Evolutionary conservation across 2,888 invertebrate genomes (phyloP), one percentile per base, ranked within the genome.

Genomic region (Cheilosia vernalis): DNA sequence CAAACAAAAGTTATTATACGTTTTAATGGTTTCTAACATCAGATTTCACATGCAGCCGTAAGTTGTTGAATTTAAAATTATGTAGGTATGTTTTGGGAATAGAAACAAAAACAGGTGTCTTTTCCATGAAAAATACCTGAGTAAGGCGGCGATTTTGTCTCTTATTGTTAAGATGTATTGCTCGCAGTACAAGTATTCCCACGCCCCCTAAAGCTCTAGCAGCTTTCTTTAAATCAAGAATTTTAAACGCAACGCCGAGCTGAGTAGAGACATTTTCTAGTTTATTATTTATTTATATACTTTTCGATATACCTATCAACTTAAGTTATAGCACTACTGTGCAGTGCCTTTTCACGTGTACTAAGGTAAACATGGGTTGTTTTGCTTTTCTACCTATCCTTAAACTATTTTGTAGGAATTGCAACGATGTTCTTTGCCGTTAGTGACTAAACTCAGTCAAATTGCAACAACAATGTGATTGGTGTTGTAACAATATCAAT

Each of bases 221-320:
- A 44, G 21, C 44, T 77, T 67, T 19, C 19, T 40, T n/a, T n/a
- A 51, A 58, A 40, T 53, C 33, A 53, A 55, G 53, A 49, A 64
- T 27, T 37, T 76, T 42, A 56, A 69, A 64, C 19, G 55, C n/a
- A 24, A 27, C 7, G 17, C 7, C 37, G 1, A 37, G 44, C 6
- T 63, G 56, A 76, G 61, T 47, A 21, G 33, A 27, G 27, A 63
- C 15, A 13, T 21, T 73, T 66, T 72, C 33, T 44, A 17, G 60
- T 76, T 77, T 83, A 49, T 77, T 83, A 49, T 81, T 81, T 81
- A 81, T 83, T 83, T 83, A 56, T 83, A 83, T 37, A 51, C 72
- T 78, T 78, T 78, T 19, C 17, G 17, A 47, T 47, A n/a, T 47
- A 17, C 7, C 2, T 17, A 9, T 6, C 47, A 60, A 60, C 53